Evolutionary conservation across 2,888 invertebrate genomes (phyloP).

Genomic region (Cancer borealis): DNA sequence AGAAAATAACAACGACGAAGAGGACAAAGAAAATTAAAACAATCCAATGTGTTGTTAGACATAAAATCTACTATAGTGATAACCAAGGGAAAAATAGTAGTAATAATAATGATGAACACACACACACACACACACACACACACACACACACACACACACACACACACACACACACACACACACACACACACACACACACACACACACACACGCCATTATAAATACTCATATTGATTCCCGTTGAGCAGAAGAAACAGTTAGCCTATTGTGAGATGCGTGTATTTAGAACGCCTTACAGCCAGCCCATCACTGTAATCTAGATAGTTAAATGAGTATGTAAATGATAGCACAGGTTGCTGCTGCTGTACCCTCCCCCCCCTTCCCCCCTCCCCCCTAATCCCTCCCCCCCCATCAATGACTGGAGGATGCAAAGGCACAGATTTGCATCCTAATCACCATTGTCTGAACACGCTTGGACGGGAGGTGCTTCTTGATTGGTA

Average conservation of each 20-base stretch:
- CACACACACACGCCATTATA: neutral
- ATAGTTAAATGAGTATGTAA: neutral
- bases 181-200: slow-evolving; percentile 41
- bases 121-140: slow-evolving; percentile 36
- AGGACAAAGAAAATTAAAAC: neutral
- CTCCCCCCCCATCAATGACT: neutral
- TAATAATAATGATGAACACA: neutral
- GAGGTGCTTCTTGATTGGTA: neutral
- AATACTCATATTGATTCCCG: neutral
- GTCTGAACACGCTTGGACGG: neutral
- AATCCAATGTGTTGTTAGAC: neutral
- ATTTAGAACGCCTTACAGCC: neutral
- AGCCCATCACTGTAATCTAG: neutral
- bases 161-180: slow-evolving; percentile 45
- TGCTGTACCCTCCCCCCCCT: neutral
- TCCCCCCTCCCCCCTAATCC: neutral
- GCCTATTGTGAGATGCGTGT: neutral
- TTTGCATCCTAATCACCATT: slow-evolving; percentile 15
- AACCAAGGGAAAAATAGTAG: neutral
- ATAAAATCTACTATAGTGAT: neutral
- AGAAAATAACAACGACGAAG: neutral
- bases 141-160: slow-evolving; percentile 41
- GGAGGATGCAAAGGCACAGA: neutral
- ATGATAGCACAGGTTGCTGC: neutral
- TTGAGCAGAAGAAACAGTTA: neutral